These are phyloP conservation scores for Toxonevra muliebris DNA, from an alignment of 2,888 invertebrate species.

Conservation along the genomic window DNA sequence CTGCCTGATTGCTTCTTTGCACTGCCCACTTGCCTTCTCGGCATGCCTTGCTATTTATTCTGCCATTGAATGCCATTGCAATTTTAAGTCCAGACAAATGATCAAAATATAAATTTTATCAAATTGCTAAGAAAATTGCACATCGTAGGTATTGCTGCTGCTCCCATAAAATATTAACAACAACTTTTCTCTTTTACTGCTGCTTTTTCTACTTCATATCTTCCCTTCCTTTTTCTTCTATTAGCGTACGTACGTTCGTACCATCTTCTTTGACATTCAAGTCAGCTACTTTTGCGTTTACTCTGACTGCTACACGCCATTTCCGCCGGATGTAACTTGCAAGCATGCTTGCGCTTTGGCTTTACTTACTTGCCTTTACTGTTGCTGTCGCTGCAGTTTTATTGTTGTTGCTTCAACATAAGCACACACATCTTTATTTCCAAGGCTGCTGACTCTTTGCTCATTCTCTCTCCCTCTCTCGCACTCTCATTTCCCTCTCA, in stretches of 20 bases:
- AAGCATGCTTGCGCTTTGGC: too few species aligned
- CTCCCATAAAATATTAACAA: too few species aligned
- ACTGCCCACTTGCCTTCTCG: too few species aligned
- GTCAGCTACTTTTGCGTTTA: conserved; percentile 15
- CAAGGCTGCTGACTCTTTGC: not conserved
- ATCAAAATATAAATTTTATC: conserved; percentile 37
- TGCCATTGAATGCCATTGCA: conserved; percentile 14
- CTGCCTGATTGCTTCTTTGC: too few species aligned
- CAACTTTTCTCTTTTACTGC: too few species aligned
- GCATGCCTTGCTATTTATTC: too few species aligned
- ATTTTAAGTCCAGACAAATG: conserved; percentile 37
- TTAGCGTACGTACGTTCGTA: not conserved
- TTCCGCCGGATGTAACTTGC: conserved; percentile 8
- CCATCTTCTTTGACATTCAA: not conserved
- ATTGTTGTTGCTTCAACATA: not conserved
- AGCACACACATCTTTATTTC: not conserved
- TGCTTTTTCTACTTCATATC: too few species aligned
- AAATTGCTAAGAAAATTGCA: conserved; percentile 38
- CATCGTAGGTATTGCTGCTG: not conserved
- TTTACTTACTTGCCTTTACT: too few species aligned
- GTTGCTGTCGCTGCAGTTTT: too few species aligned
- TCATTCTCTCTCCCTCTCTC: not conserved
- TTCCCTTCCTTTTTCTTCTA: too few species aligned
- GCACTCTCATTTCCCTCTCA: not conserved
- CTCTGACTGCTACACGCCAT: not conserved